phyloP scores from a whole-genome alignment of 2,888 invertebrate species.

The Perdita meconis region DNA sequence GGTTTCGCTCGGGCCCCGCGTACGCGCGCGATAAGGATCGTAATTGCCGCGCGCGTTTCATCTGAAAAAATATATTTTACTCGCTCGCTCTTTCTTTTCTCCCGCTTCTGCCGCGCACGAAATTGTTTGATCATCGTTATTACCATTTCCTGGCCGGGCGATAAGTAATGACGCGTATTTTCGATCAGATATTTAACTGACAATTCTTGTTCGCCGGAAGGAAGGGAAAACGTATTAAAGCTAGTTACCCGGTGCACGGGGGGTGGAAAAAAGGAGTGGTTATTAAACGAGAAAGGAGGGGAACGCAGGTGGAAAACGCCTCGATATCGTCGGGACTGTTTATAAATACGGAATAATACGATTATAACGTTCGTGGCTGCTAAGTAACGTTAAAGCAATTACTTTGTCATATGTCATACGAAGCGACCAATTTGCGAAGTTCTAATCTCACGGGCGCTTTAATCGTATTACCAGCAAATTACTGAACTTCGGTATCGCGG shows the following conservation, averaged over 20 bases:
- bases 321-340: constrained; percentile 12
- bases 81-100: background rate
- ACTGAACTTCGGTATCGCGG: constrained; percentile 41
- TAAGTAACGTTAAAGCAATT: constrained; percentile 32
- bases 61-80: constrained; percentile 47
- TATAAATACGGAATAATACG: constrained; percentile 22
- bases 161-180: constrained; percentile 29
- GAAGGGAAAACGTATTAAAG: constrained; percentile 8
- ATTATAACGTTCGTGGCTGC: constrained; percentile 13
- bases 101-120: constrained; percentile 11
- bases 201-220: constrained; percentile 20
- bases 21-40: constrained; percentile 55
- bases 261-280: background rate
- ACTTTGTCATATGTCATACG: constrained; percentile 32
- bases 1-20: constrained; percentile 26
- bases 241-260: too few species aligned
- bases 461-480: constrained; percentile 48
- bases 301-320: background rate
- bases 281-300: background rate
- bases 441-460: constrained; percentile 52
- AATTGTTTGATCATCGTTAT: constrained; percentile 58
- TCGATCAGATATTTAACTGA: constrained; percentile 25
- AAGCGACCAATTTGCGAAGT: constrained; percentile 44
- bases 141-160: constrained; percentile 38
- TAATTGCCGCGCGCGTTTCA: constrained; percentile 50